phyloP scores from a whole-genome alignment of 2,888 invertebrate genomes.

The Drosophila sordidula region DNA sequence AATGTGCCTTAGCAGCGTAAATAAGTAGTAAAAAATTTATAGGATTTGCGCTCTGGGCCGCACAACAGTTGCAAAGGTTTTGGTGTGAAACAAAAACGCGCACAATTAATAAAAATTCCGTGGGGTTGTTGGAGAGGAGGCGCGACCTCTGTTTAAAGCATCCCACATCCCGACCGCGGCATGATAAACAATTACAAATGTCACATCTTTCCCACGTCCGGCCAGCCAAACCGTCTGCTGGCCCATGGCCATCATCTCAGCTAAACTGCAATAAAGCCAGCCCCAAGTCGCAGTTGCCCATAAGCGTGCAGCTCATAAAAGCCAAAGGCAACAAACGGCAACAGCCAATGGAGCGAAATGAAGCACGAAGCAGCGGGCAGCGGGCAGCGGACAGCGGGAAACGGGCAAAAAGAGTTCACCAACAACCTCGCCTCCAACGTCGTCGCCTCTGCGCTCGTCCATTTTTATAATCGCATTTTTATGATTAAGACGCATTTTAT shows the following conservation, averaged over 20 bases:
- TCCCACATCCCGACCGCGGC: slow-evolving; percentile 26
- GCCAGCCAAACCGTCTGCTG: background rate
- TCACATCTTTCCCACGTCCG: slow-evolving; percentile 39
- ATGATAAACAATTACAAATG: slow-evolving; percentile 73
- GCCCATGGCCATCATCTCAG: slow-evolving; percentile 18
- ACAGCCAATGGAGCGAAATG: slow-evolving; percentile 29
- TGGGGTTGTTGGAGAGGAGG: background rate
- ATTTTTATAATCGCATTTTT: slow-evolving; percentile 82
- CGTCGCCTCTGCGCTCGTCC: slow-evolving; percentile 45
- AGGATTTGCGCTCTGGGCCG: slow-evolving; percentile 61
- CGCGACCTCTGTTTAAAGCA: slow-evolving; percentile 22
- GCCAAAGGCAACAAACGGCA: slow-evolving; percentile 59
- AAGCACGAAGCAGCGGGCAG: slow-evolving; percentile 2
- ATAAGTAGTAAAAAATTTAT: slow-evolving; percentile 82
- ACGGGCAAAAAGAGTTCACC: slow-evolving; percentile 49
- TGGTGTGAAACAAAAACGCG: slow-evolving; percentile 57
- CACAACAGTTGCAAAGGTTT: slow-evolving; percentile 71
- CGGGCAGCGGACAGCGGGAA: background rate
- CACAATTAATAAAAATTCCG: slow-evolving; percentile 68
- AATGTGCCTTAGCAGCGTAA: slow-evolving; percentile 80
- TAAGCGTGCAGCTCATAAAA: slow-evolving; percentile 74
- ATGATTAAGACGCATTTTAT: slow-evolving; percentile 83
- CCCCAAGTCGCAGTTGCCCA: slow-evolving; percentile 39
- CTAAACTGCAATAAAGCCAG: slow-evolving; percentile 68
- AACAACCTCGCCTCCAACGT: slow-evolving; percentile 7